Evolutionary conservation across 2,797 vertebrate genomes (phyloP).

Genomic region (Anniella stebbinsi): DNA sequence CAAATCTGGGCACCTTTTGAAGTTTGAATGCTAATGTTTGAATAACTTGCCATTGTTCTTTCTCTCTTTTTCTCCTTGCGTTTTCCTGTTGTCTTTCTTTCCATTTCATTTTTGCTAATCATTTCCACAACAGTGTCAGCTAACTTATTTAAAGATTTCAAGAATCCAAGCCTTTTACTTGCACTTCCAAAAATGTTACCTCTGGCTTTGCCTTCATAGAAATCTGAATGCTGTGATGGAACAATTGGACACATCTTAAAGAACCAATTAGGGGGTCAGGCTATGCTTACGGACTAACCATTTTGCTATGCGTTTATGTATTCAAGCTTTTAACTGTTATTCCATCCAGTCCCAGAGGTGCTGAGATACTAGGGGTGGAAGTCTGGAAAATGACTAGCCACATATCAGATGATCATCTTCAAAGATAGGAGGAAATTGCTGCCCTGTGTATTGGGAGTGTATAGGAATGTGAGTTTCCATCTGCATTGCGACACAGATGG

Average conservation of each 20-base stretch:
- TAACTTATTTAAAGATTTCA: slow-evolving; percentile 58
- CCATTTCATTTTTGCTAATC: slow-evolving; percentile 45
- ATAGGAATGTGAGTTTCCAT: neutral
- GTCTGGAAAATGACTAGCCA: neutral
- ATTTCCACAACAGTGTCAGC: slow-evolving; percentile 35
- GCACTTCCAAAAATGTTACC: slow-evolving; percentile 15
- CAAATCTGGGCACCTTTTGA: slow-evolving; percentile 40
- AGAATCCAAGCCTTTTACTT: slow-evolving; percentile 2
- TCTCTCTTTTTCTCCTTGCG: slow-evolving; percentile 28
- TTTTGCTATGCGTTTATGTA: neutral
- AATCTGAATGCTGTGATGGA: slow-evolving; percentile 36
- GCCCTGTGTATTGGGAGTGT: neutral
- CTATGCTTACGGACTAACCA: too few relatives aligned
- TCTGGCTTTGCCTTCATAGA: slow-evolving; percentile 26
- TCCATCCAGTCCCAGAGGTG: neutral
- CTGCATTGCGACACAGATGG: neutral
- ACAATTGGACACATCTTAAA: slow-evolving; percentile 23
- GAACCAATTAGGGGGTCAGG: neutral
- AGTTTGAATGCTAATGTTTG: slow-evolving; percentile 57
- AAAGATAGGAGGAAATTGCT: neutral
- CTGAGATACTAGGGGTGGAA: neutral
- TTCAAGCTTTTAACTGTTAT: neutral
- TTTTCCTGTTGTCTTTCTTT: slow-evolving; percentile 31
- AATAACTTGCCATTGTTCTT: slow-evolving; percentile 47
- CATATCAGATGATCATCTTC: neutral